phyloP scores from a whole-genome alignment of 2,797 vertebrate species.

The Artibeus jamaicensis region DNA sequence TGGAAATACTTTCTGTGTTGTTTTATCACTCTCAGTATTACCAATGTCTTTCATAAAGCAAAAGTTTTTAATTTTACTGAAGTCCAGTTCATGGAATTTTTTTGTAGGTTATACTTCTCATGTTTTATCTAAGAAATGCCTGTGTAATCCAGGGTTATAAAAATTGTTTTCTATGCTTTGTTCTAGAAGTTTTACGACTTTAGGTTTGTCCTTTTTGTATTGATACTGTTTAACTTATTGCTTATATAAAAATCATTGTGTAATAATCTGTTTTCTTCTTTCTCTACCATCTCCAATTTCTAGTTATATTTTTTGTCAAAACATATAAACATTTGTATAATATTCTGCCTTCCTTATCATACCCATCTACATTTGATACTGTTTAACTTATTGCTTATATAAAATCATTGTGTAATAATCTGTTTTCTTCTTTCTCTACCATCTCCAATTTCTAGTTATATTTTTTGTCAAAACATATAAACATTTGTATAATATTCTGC shows the following conservation, averaged over 20 bases:
- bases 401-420: not conserved
- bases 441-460: not conserved
- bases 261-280: not conserved
- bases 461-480: not conserved
- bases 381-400: not conserved
- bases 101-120: not conserved
- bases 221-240: not conserved
- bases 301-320: not conserved
- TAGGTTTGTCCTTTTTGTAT: not conserved
- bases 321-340: not conserved
- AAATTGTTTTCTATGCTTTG: not conserved
- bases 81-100: not conserved
- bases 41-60: not conserved
- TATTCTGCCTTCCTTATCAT: not conserved
- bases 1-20: not conserved
- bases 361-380: not conserved
- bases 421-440: not conserved
- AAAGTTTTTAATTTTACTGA: conserved; percentile 9
- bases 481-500: not conserved
- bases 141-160: not conserved
- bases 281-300: too few species aligned
- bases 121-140: not conserved
- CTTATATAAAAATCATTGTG: not conserved
- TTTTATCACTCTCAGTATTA: not conserved
- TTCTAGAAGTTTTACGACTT: not conserved